Evolutionary conservation across 2,888 invertebrate species (phyloP), one percentile per base, ranked within the genome.

Genomic region (Agrotis ipsilon): DNA sequence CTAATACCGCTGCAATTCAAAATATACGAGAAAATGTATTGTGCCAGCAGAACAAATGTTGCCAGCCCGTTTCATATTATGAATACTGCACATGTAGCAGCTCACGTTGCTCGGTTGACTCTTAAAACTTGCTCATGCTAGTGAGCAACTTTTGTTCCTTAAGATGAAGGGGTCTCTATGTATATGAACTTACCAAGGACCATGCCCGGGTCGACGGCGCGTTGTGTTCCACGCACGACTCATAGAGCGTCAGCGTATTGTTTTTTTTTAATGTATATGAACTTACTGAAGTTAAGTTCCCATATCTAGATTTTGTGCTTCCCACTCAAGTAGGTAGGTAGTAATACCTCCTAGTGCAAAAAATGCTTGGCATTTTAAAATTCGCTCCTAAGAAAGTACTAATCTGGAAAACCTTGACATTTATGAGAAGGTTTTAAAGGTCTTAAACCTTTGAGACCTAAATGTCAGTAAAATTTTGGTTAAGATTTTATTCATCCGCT

Each of bases 31-130:
- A n/a, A 19, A 3, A 45, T 16, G 48, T 54, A 54, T 68, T 67
- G 57, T 39, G 27, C 21, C 19, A 63, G 51, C 54, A 59, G 62
- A 75, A 81, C 54, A 65, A 45, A 51, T 57, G 19, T 57, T 63
- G 68, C 59, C 68, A 63, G 21, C 13, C 21, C 21, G 48, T 27
- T n/a, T 18, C 27, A 45, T 58, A 49, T 71, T 58, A 49, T 71
- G 49, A 82, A 78, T 82, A 78, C 59, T 82, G 78, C 63, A 82
- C 49, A 64, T 9, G 24, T 64, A 61, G 48, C 65, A 78, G 66
- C 24, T 51, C 14, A 52, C 45, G 43, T 67, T 64, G 45, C 54
- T 78, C 32, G 64, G 82, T 71, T 67, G 72, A 72, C 64, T 78
- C 52, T 48, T 82, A 58, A 61, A 82, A 82, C 66, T 72, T 62